Base-by-base conservation (phyloP, 2,888 invertebrate species). In the Thymelicus lineola region DNA sequence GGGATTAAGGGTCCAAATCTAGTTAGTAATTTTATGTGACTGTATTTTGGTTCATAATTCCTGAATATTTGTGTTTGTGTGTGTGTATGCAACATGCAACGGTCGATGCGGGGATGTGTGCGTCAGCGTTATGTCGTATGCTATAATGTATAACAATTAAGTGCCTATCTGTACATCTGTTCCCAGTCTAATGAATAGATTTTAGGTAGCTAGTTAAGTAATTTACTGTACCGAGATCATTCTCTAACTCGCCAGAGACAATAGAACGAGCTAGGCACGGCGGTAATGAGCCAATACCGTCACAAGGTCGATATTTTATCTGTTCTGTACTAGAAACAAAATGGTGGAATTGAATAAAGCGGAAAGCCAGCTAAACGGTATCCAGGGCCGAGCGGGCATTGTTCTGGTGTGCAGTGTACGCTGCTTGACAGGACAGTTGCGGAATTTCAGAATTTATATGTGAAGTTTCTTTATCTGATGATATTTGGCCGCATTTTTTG, bases 201-300 rank as follows among this genome's bases (percentile, higher is more conserved):
- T 50, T 50, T 9, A 50, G 17, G 53, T 53, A 17, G 50, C 50
- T 50, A 15, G 15, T 7, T 48, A 50, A 5, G 20, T 20, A 17
- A 20, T 53, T 53, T 20, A 12, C 20, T 50, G 17, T 7, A 53
- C 53, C n/a, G 53, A 20, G 53, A 53, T 53, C 20, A 53, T 63
- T 46, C 62, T 20, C 55, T 35, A 68, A 36, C 14, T 36, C 55
- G 14, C 36, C 62, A 70, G 53, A 60, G 71, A 74, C 73, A 75
- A 75, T 74, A 46, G 71, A 65, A 38, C 14, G 59, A 53, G 68
- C 63, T 69, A 38, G 74, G 66, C 63, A 59, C 71, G 71, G 66
- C 55, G 67, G 65, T 72, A 75, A 74, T 70, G 74, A 74, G 75
- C 66, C 61, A 67, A 69, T 73, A 72, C 55, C 62, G 64, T 42